Evolutionary conservation across 92 coral and sea anemone genomes (phyloP).

Genomic region (Phenganax marumi): DNA sequence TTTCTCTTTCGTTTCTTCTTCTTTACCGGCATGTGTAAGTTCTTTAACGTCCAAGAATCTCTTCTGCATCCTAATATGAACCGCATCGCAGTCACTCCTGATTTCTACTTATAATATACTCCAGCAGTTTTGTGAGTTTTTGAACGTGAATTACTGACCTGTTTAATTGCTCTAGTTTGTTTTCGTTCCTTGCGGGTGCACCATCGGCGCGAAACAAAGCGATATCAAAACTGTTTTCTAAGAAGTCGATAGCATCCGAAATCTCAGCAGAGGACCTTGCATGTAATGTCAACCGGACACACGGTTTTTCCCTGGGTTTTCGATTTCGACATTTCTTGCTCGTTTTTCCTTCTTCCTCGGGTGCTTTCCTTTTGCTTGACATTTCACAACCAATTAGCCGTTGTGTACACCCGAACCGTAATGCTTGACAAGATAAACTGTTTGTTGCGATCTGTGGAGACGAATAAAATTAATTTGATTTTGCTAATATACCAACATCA

Average conservation of each 20-base stretch:
- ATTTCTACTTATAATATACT: too few relatives aligned
- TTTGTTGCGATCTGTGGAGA: constrained; percentile 14
- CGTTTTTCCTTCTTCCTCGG: background rate
- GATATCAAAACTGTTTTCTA: constrained; percentile 36
- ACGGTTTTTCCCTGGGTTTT: constrained; percentile 18
- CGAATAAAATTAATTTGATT: background rate
- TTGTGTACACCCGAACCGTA: constrained; percentile 19
- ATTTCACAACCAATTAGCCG: constrained; percentile 17
- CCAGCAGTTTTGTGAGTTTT: too few relatives aligned
- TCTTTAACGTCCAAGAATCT: constrained; percentile 12
- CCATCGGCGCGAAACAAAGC: constrained; percentile 8
- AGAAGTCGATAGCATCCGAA: constrained; percentile 29
- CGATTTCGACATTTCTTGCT: constrained; percentile 15
- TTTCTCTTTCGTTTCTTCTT: constrained; percentile 2
- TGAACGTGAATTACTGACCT: background rate
- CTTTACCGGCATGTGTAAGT: background rate
- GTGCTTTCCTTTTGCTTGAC: constrained; percentile 20
- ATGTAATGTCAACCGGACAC: constrained; percentile 13
- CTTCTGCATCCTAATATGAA: constrained; percentile 16
- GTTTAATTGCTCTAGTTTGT: constrained; percentile 24
- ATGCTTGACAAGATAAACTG: constrained; percentile 18
- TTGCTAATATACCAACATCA: too few relatives aligned
- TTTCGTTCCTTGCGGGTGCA: background rate
- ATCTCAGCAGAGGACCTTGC: background rate
- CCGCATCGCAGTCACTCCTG: background rate